phyloP scores from a whole-genome alignment of 2,797 vertebrate species.

The Lagodon rhomboides region DNA sequence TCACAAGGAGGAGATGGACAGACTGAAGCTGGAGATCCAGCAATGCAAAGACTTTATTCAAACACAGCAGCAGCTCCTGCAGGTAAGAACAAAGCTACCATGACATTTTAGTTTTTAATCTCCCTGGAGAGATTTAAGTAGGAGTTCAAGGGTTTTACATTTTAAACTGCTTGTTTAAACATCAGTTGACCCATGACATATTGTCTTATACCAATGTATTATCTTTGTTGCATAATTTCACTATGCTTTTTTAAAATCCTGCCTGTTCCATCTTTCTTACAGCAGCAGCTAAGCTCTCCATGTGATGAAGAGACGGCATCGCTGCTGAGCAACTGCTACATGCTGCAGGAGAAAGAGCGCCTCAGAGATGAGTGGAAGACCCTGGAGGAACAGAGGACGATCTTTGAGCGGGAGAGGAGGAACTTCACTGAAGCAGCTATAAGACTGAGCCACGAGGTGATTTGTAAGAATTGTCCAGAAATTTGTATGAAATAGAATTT shows the following conservation, averaged over 20 bases:
- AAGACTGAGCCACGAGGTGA: constrained; percentile 95
- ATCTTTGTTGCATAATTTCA: too few relatives aligned
- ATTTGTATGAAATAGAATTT: not conserved
- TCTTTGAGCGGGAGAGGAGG: constrained; percentile 94
- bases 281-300: constrained; percentile 92
- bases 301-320: constrained; percentile 92
- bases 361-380: constrained; percentile 93
- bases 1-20: constrained; percentile 91
- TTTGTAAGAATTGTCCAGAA: not conserved
- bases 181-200: not conserved
- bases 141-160: not conserved
- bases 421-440: constrained; percentile 98
- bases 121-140: not conserved
- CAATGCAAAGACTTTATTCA: constrained; percentile 96
- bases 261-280: constrained; percentile 31
- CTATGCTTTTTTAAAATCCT: too few relatives aligned
- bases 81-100: constrained; percentile 81
- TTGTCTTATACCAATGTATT: not conserved
- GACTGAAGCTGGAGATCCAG: constrained; percentile 92
- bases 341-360: constrained; percentile 92
- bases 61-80: constrained; percentile 94
- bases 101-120: not conserved
- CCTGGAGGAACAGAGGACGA: constrained; percentile 93
- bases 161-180: not conserved
- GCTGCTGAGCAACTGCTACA: constrained; percentile 90